Conservation (phyloP, 2,888 invertebrate species). For the Hofmannophila pseudospretella region DNA sequence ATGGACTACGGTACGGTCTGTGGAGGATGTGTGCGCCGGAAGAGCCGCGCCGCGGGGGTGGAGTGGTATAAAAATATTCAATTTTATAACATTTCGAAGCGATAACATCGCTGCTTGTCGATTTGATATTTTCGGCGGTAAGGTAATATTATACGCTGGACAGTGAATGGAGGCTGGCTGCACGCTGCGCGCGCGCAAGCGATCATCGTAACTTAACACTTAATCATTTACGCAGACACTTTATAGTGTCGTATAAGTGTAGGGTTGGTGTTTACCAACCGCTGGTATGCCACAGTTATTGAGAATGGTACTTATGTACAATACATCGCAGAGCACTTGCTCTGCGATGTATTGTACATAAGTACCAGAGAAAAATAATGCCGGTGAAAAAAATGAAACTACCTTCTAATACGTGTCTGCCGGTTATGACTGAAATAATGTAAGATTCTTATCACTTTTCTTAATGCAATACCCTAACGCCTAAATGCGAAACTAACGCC, state of each 20-base stretch:
- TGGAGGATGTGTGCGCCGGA: slow-evolving; percentile 37
- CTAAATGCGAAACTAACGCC: too few relatives aligned
- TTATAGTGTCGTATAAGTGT: slow-evolving; percentile 51
- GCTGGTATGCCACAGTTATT: background rate
- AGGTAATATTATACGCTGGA: slow-evolving; percentile 64
- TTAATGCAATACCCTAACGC: too few relatives aligned
- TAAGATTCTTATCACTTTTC: too few relatives aligned
- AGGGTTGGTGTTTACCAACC: slow-evolving; percentile 25
- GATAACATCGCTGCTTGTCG: slow-evolving; percentile 73
- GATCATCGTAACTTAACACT: slow-evolving; percentile 72
- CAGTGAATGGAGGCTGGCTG: slow-evolving; percentile 60
- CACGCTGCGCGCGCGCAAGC: slow-evolving; percentile 65
- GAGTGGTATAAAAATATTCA: slow-evolving; percentile 68
- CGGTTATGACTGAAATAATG: too few relatives aligned
- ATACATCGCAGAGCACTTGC: too few relatives aligned
- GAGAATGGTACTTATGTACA: too few relatives aligned
- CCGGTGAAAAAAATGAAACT: too few relatives aligned
- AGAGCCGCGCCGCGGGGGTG: slow-evolving; percentile 57
- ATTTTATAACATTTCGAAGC: slow-evolving; percentile 71
- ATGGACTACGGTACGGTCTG: slow-evolving; percentile 9
- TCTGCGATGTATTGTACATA: too few relatives aligned
- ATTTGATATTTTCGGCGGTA: slow-evolving; percentile 76
- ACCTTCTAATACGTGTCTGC: too few relatives aligned
- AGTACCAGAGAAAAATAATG: too few relatives aligned
- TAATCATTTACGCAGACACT: slow-evolving; percentile 71